Conservation (phyloP, 2,113 vertebrate species). For the Alouatta palliata region DNA sequence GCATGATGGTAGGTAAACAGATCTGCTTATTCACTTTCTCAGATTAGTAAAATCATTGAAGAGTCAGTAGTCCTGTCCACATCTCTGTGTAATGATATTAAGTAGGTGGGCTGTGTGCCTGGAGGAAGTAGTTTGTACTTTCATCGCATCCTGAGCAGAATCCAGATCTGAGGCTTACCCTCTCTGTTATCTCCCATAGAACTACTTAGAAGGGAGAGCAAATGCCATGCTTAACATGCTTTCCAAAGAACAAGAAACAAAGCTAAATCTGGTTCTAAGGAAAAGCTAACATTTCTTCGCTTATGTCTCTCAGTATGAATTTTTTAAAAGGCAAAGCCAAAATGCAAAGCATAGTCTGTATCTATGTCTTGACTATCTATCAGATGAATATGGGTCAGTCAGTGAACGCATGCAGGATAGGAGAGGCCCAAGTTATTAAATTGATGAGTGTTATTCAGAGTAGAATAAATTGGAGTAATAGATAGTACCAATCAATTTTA, state of each 20-base stretch:
- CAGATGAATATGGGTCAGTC: background rate
- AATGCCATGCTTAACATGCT: background rate
- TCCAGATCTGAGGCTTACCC: background rate
- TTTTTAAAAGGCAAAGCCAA: background rate
- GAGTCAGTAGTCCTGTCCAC: background rate
- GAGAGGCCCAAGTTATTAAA: background rate
- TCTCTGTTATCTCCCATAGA: background rate
- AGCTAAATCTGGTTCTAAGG: background rate
- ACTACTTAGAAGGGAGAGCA: background rate
- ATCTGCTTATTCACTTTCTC: background rate
- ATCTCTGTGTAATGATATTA: background rate
- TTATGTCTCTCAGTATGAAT: background rate
- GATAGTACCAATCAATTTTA: background rate
- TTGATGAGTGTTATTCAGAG: background rate
- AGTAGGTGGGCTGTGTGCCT: background rate
- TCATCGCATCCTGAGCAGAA: background rate
- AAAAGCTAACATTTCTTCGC: conserved; percentile 22
- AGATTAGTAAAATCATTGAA: background rate
- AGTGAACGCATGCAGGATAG: background rate
- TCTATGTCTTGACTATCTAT: background rate
- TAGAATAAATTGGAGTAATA: background rate
- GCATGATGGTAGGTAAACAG: background rate
- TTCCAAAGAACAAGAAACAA: background rate
- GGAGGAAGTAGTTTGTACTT: background rate
- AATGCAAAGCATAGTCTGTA: background rate